Evolutionary conservation across 2,113 vertebrate genomes (phyloP), one percentile per base, ranked within the genome.

Genomic region (Amphilophus citrinellus): DNA sequence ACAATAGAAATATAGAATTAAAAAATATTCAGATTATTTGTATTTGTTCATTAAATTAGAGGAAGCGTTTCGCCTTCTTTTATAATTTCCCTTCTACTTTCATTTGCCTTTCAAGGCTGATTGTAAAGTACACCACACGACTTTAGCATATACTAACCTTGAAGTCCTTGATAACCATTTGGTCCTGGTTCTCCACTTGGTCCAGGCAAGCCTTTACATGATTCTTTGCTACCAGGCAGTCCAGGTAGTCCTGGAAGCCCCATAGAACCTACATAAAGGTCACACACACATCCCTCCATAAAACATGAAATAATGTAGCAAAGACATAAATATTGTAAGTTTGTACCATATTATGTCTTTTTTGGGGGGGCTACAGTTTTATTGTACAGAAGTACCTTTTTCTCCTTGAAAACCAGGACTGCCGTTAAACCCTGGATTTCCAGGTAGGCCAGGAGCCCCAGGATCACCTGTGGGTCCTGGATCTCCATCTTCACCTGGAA

Each of bases 351-450:
- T 9, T 76, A 2, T 42, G 18, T 53, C 8, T 75, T 24, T 32
- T 22, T 61, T n/a, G 35, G 2, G 37, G 37, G 7, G 7, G 65
- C 27, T 66, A 61, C 42, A 3, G 10, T 20, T 44, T 73, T 73
- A 35, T 47, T 73, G 27, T 58, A 2, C 4, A n/a, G 37, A 7
- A 20, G 3, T 83, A 93, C 93, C 92, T 63, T 90, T 94, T 71
- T 79, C 77, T 82, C 93, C 94, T 57, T 42, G 61, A 50, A 9
- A 22, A 35, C 93, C 94, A 2, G 63, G 57, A 15, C 42, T 82
- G 50, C 97, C 97, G 0, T 83, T 85, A 44, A 32, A 61, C 57
- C 97, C 97, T 0, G 91, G 75, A 87, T 78, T 66, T 89, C 96
- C 95, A 92, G 82, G 58, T 92, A 91, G 42, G 13, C 94, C 94